These are phyloP conservation scores for Synaphobranchus kaupii DNA, from an alignment of 2,797 vertebrate species.

Conservation along the genomic window DNA sequence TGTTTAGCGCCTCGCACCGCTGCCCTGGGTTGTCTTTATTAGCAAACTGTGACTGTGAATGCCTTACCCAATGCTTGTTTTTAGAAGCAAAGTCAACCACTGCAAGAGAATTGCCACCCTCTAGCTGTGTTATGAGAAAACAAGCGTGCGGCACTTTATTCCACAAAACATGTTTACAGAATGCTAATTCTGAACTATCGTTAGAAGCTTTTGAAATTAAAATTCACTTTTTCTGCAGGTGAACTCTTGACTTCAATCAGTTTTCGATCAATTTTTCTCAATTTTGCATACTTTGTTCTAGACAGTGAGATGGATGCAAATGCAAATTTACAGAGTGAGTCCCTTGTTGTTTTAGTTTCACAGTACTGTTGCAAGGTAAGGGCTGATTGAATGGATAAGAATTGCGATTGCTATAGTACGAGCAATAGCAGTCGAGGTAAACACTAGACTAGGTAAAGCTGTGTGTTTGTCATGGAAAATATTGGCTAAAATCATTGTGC, in stretches of 20 bases:
- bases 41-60: neutral
- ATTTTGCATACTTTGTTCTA: too few species aligned
- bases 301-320: too few species aligned
- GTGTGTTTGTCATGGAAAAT: too few species aligned
- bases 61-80: neutral
- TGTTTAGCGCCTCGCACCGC: slow-evolving; percentile 22
- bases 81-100: neutral
- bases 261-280: neutral
- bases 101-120: neutral
- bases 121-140: neutral
- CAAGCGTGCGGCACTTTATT: neutral
- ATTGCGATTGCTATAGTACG: too few species aligned
- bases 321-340: too few species aligned
- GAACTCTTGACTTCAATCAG: neutral
- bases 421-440: too few species aligned
- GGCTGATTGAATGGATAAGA: too few species aligned
- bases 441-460: too few species aligned
- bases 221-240: neutral
- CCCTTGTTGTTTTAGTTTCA: too few species aligned
- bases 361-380: too few species aligned
- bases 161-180: neutral
- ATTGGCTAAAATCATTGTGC: too few species aligned
- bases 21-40: slow-evolving; percentile 20
- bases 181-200: neutral
- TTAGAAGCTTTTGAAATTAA: neutral